Evolutionary conservation across 2,888 invertebrate genomes (phyloP).

Genomic region (Megastigmus dorsalis): DNA sequence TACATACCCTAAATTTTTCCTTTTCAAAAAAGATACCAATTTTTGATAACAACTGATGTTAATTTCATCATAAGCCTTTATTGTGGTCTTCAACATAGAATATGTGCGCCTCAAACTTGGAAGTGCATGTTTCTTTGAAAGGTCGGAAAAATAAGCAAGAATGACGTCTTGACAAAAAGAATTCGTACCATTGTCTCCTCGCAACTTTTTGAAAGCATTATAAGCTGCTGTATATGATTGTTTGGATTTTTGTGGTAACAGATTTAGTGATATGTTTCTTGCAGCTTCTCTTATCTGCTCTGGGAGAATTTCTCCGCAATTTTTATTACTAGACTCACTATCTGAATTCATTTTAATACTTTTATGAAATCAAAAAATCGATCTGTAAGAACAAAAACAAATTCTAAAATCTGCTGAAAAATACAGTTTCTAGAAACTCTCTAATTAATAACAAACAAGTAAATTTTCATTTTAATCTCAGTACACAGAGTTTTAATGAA

Average conservation of each 20-base stretch:
- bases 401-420: no score
- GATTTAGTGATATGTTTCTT: background rate
- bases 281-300: background rate
- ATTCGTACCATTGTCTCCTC: conserved; percentile 4
- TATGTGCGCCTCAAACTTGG: conserved; percentile 46
- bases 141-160: conserved; percentile 44
- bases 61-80: background rate
- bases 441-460: no score
- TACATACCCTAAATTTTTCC: background rate
- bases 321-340: background rate
- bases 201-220: conserved; percentile 39
- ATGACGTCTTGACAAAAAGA: conserved; percentile 31
- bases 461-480: no score
- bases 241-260: conserved; percentile 31
- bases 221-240: conserved; percentile 30
- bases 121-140: conserved; percentile 26
- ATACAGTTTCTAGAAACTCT: no score
- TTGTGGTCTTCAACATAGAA: conserved; percentile 44
- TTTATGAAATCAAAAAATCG: no score
- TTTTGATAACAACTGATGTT: background rate
- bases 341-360: background rate
- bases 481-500: no score
- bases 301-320: background rate
- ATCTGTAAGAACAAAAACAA: no score
- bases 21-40: background rate